Base-by-base conservation (phyloP, 2,888 invertebrate genomes). In the Drosophila acutilabella region DNA sequence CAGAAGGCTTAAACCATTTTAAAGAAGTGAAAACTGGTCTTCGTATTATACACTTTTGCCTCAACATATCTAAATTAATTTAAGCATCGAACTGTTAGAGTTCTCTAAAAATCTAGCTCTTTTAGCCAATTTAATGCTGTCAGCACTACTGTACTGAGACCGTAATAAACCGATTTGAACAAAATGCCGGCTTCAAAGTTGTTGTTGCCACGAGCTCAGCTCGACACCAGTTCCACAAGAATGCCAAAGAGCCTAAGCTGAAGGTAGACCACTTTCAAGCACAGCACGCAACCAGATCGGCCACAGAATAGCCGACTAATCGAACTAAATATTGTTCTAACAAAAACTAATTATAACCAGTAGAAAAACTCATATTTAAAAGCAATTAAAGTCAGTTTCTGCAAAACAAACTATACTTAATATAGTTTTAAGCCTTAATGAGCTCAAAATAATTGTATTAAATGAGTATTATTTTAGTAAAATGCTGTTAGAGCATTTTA, bases 251-350 rank as follows among this genome's bases (percentile, higher is more conserved):
- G 53, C 59, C 50, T 38, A 38, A 38, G 62, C 83, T 78, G 83
- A 88, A 83, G 83, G 88, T 59, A 83, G 88, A 88, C 83, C 78
- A 78, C 86, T 83, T 83, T 88, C 72, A 71, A 71, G 74, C 70
- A 74, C 76, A 62, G 51, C 88, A 78, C 73, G 68, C 77, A 74
- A 74, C 66, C 66, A 71, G 71, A 62, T 69, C 44, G 51, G 70
- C 58, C 70, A 73, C 69, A 73, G 70, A 75, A 60, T 52, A 64
- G 64, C 74, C 84, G 65, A 54, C 70, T 69, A 38, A 59, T 48
- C 57, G 51, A 44, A 20, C 30, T 30, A 16, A 7, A 23, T 33
- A 26, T 38, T 52, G 40, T 48, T 67, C 78, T 56, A 59, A 72
- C 71, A 41, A n/a, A 42, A 67, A 57, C 26, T 50, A 45, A 18